Evolutionary conservation across 2,113 vertebrate genomes (phyloP).

Genomic region (Girardinichthys multiradiatus): DNA sequence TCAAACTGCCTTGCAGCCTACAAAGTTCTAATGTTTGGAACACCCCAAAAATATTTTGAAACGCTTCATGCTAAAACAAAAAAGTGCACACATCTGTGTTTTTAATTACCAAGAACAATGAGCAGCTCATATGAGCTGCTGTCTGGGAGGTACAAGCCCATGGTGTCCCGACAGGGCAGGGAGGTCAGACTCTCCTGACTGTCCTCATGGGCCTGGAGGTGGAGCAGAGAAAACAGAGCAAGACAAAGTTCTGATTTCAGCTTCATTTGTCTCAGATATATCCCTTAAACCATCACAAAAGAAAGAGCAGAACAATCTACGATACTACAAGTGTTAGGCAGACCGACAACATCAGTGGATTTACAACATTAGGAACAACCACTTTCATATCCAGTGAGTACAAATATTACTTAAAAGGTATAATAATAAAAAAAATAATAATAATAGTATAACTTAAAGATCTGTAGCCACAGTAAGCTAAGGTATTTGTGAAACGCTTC

Average conservation of each 20-base stretch:
- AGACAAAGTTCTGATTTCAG: conserved; percentile 3
- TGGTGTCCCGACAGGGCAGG: conserved; percentile 86
- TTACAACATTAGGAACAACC: not conserved
- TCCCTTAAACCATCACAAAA: not conserved
- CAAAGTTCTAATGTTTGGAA: too few relatives aligned
- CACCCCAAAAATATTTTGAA: not conserved
- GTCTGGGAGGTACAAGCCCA: conserved; percentile 92
- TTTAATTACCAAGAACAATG: conserved; percentile 85
- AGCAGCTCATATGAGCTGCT: conserved; percentile 90
- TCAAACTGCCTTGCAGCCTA: too few relatives aligned
- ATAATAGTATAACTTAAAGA: not conserved
- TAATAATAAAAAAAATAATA: too few relatives aligned
- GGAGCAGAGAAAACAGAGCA: not conserved
- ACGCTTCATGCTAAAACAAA: not conserved
- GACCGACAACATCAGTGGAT: not conserved
- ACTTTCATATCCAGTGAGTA: not conserved
- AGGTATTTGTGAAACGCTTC: not conserved
- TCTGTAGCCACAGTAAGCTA: not conserved
- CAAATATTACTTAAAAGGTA: not conserved
- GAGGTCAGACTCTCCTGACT: conserved; percentile 91
- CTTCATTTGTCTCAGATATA: not conserved
- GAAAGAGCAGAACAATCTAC: not conserved
- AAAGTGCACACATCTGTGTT: not conserved
- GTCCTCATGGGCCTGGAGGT: conserved; percentile 90
- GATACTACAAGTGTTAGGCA: conserved; percentile 31